A percentile compares a stretch with the other conserved stretches of the same genome.
Evolutionary conservation across 1,140 invertebrate genomes (phyloP).

Genomic region (Matsumurasca onukii): DNA sequence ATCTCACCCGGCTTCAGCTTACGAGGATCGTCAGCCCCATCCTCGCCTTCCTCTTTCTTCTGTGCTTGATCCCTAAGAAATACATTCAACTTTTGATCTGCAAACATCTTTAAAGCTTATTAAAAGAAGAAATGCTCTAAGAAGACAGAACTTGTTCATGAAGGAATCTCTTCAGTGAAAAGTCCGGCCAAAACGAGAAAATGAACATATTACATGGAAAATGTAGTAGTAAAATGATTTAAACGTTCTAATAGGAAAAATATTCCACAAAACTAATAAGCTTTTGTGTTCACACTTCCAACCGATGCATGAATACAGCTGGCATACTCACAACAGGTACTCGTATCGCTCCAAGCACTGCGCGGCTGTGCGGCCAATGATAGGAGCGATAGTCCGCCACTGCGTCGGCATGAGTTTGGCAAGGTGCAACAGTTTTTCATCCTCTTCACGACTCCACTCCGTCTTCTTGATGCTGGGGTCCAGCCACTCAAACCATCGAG

Average conservation of each 20-base stretch:
- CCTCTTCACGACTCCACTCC: slow-evolving; percentile 99
- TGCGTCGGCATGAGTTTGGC: slow-evolving; percentile 99
- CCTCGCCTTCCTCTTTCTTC: slow-evolving; percentile 94
- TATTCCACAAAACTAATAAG: too few species aligned
- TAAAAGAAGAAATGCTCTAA: not conserved
- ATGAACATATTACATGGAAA: too few species aligned
- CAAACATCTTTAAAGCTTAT: not conserved
- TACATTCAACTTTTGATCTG: slow-evolving; percentile 28
- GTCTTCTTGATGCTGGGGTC: slow-evolving; percentile 99
- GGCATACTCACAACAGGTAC: slow-evolving; percentile 90
- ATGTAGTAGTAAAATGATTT: too few species aligned
- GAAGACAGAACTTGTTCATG: too few species aligned
- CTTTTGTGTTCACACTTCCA: too few species aligned
- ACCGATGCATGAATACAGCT: too few species aligned
- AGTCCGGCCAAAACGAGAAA: too few species aligned
- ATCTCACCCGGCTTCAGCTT: slow-evolving; percentile 99
- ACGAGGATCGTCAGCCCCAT: slow-evolving; percentile 89
- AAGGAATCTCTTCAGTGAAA: too few species aligned
- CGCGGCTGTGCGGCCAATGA: slow-evolving; percentile 97
- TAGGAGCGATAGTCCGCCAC: slow-evolving; percentile 99
- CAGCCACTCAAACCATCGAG: slow-evolving; percentile 99
- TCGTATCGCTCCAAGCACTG: slow-evolving; percentile 98
- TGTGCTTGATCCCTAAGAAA: slow-evolving; percentile 91
- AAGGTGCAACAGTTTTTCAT: slow-evolving; percentile 96
- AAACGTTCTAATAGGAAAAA: too few species aligned